Percentiles rank a stretch among this genome's conserved stretches.
Evolutionary conservation across 2,113 vertebrate species (phyloP).

Genomic region (Psittacula cyanocephala): DNA sequence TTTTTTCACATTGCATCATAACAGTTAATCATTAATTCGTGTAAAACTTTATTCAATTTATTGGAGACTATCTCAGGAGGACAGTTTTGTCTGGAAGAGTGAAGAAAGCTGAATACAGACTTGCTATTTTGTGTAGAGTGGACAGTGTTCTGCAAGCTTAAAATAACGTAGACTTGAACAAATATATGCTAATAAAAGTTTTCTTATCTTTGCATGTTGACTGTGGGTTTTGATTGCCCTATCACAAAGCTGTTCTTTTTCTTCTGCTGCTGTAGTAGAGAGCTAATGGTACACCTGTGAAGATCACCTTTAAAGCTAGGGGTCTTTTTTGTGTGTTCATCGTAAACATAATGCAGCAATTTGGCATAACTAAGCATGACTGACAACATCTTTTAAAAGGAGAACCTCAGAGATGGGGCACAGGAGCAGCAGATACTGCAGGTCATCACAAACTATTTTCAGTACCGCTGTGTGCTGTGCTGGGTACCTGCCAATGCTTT

Average conservation of each 20-base stretch:
- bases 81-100: neutral
- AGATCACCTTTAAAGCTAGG: neutral
- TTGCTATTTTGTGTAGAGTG: neutral
- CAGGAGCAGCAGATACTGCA: neutral
- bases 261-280: neutral
- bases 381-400: neutral
- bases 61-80: neutral
- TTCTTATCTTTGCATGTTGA: neutral
- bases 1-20: neutral
- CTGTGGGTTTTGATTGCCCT: neutral
- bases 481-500: rapidly evolving
- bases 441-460: neutral
- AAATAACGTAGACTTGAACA: neutral
- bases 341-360: neutral
- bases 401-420: neutral
- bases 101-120: neutral
- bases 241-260: neutral
- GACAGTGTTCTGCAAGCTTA: neutral
- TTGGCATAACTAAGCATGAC: neutral
- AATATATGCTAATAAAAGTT: neutral
- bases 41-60: neutral
- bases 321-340: neutral
- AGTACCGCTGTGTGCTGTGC: rapidly evolving
- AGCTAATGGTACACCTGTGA: neutral
- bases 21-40: neutral